These are phyloP conservation scores for Matsumyia berberina DNA, from an alignment of 2,888 invertebrate genomes.

Conservation along the genomic window DNA sequence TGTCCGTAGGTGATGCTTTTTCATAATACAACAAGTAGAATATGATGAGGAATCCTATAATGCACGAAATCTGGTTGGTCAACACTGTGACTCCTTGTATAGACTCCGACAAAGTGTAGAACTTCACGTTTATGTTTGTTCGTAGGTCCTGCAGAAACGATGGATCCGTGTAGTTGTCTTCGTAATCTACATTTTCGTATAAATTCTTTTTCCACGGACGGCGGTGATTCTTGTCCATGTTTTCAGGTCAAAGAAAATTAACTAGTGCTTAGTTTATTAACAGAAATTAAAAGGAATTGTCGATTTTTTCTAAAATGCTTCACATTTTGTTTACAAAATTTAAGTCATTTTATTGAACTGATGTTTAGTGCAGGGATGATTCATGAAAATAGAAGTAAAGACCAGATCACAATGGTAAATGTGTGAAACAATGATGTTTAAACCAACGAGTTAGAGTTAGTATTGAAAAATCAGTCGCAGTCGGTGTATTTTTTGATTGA, in stretches of 20 bases:
- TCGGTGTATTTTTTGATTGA: too few relatives aligned
- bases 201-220: conserved; percentile 93
- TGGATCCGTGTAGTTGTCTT: conserved; percentile 96
- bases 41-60: conserved; percentile 89
- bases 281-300: not conserved
- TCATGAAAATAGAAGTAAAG: not conserved
- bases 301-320: not conserved
- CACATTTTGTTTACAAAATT: conserved; percentile 45
- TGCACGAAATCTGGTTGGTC: conserved; percentile 91
- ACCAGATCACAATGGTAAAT: conserved; percentile 9
- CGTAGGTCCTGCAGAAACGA: conserved; percentile 93
- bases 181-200: conserved; percentile 93
- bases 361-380: not conserved
- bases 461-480: too few relatives aligned
- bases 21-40: conserved; percentile 90
- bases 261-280: not conserved
- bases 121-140: conserved; percentile 92
- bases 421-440: too few relatives aligned
- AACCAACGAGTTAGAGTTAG: too few relatives aligned
- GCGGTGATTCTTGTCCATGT: conserved; percentile 60
- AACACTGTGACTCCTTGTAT: conserved; percentile 91
- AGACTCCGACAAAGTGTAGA: conserved; percentile 89
- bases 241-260: not conserved
- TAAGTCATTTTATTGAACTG: not conserved
- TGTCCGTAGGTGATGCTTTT: conserved; percentile 87